phyloP scores from a whole-genome alignment of 2,888 invertebrate genomes.

The Xiphydria camelus region DNA sequence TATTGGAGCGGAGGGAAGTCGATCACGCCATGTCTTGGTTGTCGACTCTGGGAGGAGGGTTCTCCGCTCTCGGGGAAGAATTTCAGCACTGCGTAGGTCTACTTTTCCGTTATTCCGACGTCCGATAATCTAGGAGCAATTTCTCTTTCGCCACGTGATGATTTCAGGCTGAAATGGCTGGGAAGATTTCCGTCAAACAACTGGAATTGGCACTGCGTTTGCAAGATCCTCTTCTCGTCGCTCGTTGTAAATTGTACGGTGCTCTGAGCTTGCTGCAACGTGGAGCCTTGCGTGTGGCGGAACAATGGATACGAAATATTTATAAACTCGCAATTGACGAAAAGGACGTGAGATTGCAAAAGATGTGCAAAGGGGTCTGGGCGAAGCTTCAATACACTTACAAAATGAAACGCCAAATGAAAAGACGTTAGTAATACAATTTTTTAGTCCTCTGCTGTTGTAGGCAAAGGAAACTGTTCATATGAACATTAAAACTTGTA shows the following conservation, averaged over 20 bases:
- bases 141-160: not conserved
- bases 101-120: no score
- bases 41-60: constrained; percentile 95
- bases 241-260: constrained; percentile 83
- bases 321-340: constrained; percentile 58
- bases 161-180: constrained; percentile 81
- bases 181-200: constrained; percentile 83
- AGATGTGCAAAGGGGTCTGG: constrained; percentile 90
- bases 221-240: constrained; percentile 79
- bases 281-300: constrained; percentile 68
- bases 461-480: not conserved
- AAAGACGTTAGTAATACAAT: no score
- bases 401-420: constrained; percentile 35
- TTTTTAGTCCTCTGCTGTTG: not conserved
- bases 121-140: no score
- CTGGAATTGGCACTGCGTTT: constrained; percentile 77
- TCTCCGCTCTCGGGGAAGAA: constrained; percentile 91
- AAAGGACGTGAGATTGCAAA: constrained; percentile 68
- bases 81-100: constrained; percentile 77
- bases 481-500: no score
- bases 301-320: constrained; percentile 64
- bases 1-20: constrained; percentile 72
- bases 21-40: constrained; percentile 91
- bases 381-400: constrained; percentile 72
- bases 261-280: constrained; percentile 88